Percentiles rank a stretch among this genome's conserved stretches.
These are phyloP conservation scores for Gymnothorax javanicus DNA, from an alignment of 2,797 vertebrate species.

Conservation along the genomic window DNA sequence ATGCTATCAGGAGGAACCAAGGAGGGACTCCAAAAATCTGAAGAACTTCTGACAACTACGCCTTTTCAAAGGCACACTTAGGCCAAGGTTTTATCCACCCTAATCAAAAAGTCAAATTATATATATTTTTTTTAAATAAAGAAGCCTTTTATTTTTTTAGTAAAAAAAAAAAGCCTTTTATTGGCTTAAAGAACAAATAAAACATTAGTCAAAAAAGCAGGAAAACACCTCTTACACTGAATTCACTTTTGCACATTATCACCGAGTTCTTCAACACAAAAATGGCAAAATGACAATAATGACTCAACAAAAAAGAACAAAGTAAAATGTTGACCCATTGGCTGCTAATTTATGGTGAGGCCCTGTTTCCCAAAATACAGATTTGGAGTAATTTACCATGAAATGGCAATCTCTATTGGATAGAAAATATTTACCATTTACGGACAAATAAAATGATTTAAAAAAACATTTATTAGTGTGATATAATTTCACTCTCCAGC, in stretches of 20 bases:
- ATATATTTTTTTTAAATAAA: not conserved
- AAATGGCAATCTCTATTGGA: not conserved
- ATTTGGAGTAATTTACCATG: not conserved
- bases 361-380: not conserved
- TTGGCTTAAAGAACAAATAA: not conserved
- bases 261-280: not conserved
- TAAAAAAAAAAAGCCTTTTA: too few species aligned
- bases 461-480: not conserved
- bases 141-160: too few species aligned
- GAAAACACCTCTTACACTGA: not conserved
- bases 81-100: not conserved
- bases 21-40: not conserved
- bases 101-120: not conserved
- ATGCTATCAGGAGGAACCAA: not conserved
- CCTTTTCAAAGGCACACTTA: not conserved
- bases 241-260: not conserved
- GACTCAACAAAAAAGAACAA: not conserved
- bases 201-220: not conserved
- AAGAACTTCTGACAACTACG: not conserved
- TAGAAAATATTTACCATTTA: not conserved
- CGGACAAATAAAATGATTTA: not conserved
- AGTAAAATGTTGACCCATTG: not conserved
- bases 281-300: not conserved
- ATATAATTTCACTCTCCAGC: not conserved
- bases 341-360: not conserved